Conservation (phyloP, 2,888 invertebrate genomes). For the Euclidia mi region DNA sequence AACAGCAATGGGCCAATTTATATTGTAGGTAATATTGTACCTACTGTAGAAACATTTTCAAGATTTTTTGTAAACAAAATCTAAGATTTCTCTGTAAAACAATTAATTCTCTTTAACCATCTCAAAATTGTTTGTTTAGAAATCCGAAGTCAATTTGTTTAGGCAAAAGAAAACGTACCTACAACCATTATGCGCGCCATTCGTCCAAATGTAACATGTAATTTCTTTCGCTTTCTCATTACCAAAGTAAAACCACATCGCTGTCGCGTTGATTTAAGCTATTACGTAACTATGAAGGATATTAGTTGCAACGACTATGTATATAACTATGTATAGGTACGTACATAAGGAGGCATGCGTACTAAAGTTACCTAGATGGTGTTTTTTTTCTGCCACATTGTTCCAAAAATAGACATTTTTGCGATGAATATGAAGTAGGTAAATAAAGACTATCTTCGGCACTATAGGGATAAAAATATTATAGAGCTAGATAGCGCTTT, state of each 20-base stretch:
- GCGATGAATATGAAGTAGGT: too few species aligned
- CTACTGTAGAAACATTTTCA: too few species aligned
- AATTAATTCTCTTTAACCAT: neutral
- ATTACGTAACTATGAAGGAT: conserved; percentile 1
- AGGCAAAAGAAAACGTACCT: conserved; percentile 34
- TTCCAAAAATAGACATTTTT: too few species aligned
- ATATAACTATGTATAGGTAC: neutral
- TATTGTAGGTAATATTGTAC: too few species aligned
- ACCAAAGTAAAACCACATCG: conserved; percentile 44
- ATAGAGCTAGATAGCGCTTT: too few species aligned
- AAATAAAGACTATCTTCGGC: too few species aligned
- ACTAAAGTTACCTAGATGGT: too few species aligned
- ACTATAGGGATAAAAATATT: too few species aligned
- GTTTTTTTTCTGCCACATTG: too few species aligned
- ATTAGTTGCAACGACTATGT: neutral
- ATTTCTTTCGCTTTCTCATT: conserved; percentile 64
- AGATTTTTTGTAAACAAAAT: too few species aligned
- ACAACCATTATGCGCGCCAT: conserved; percentile 54
- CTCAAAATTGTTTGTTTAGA: conserved; percentile 58
- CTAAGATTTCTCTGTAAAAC: neutral
- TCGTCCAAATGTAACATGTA: conserved; percentile 59
- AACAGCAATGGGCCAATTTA: too few species aligned
- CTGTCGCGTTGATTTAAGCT: conserved; percentile 27
- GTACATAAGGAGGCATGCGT: neutral
- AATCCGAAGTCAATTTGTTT: conserved; percentile 55